Conservation (phyloP, 92 coral and sea anemone species). For the Heliopora coerulea region DNA sequence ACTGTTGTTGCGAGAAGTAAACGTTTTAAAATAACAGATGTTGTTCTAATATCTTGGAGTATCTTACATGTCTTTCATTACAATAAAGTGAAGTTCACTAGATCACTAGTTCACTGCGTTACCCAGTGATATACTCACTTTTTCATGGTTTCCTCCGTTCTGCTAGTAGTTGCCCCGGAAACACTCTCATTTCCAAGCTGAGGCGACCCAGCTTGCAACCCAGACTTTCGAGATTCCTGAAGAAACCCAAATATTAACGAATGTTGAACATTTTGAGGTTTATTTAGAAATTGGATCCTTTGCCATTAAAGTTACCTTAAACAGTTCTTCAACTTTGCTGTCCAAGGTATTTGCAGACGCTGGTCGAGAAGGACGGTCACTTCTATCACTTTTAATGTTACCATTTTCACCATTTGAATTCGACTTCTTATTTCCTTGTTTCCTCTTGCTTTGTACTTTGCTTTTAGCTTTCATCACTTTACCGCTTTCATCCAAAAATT, state of each 20-base stretch:
- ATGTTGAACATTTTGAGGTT: no score
- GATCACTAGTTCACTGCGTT: no score
- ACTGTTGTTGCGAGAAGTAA: no score
- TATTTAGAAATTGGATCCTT: no score
- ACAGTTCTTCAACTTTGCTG: conserved; percentile 85
- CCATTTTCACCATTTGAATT: conserved; percentile 18
- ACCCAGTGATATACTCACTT: no score
- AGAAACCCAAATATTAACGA: not conserved
- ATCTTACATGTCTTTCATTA: no score
- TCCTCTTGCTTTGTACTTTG: conserved; percentile 16
- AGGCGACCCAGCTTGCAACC: conserved; percentile 25
- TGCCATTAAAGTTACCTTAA: conserved; percentile 78
- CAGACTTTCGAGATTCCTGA: conserved; percentile 50
- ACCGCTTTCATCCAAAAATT: conserved; percentile 88
- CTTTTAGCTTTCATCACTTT: conserved; percentile 78
- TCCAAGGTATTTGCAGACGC: conserved; percentile 82
- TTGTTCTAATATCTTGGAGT: no score
- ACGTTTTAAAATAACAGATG: no score
- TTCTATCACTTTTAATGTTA: conserved; percentile 10
- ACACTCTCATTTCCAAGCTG: conserved; percentile 38
- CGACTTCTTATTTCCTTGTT: conserved; percentile 8
- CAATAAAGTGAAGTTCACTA: no score
- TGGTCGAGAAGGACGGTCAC: conserved; percentile 55
- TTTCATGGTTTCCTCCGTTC: conserved; percentile 64
- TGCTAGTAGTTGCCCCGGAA: conserved; percentile 54